Conservation (phyloP, 2,113 vertebrate species). For the Gadus macrocephalus region DNA sequence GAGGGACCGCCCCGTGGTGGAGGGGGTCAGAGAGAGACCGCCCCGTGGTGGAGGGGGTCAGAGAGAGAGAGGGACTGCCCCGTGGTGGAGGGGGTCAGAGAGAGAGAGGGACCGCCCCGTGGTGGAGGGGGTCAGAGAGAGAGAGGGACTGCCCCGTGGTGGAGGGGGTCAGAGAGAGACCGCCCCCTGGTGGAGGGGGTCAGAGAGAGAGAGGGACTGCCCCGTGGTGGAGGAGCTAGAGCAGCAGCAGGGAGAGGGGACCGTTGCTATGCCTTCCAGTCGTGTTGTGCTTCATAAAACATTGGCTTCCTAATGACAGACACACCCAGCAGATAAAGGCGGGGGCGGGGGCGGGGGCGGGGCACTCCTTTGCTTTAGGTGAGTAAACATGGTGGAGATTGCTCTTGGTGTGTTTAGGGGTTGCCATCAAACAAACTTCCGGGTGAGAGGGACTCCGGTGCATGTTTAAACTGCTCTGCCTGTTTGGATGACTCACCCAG, state of each 20-base stretch:
- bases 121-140: too few relatives aligned
- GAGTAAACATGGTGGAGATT: conserved; percentile 50
- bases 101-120: too few relatives aligned
- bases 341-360: neutral
- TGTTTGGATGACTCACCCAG: conserved; percentile 46
- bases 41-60: too few relatives aligned
- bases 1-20: too few relatives aligned
- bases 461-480: conserved; percentile 34
- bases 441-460: conserved; percentile 30
- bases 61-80: too few relatives aligned
- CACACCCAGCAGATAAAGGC: conserved; percentile 40
- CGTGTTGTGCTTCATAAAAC: conserved; percentile 54
- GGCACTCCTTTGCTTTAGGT: conserved; percentile 39
- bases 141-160: too few relatives aligned
- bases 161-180: too few relatives aligned
- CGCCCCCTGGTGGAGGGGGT: too few relatives aligned
- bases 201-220: too few relatives aligned
- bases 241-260: neutral
- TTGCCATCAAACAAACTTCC: conserved; percentile 53
- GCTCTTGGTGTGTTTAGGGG: conserved; percentile 48
- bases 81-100: too few relatives aligned
- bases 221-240: neutral
- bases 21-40: too few relatives aligned
- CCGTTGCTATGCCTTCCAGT: conserved; percentile 48
- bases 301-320: conserved; percentile 45